Conservation (phyloP, 2,888 invertebrate genomes). For the Coecobrya sp. region DNA sequence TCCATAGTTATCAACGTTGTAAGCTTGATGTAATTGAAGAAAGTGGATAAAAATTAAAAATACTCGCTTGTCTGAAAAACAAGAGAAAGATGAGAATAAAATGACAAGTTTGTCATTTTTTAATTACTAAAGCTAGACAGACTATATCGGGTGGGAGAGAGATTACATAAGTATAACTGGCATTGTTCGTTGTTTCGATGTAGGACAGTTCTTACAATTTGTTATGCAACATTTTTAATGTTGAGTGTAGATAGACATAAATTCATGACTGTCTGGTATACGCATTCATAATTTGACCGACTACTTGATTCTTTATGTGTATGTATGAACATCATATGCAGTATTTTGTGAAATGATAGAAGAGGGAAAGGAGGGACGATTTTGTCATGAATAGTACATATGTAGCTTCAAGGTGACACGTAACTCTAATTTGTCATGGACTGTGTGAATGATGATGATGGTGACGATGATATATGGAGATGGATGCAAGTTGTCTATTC, state of each 20-base stretch:
- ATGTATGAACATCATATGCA: neutral
- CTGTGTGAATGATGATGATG: conserved; percentile 40
- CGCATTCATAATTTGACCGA: neutral
- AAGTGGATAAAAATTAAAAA: neutral
- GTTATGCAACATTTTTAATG: conserved; percentile 33
- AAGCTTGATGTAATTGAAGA: conserved; percentile 3
- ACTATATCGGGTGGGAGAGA: too few species aligned
- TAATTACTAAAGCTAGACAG: too few species aligned
- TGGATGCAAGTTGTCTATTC: conserved; percentile 4
- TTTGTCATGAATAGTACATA: conserved; percentile 33
- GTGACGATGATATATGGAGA: conserved; percentile 13
- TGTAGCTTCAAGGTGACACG: conserved; percentile 76
- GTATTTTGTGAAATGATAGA: neutral
- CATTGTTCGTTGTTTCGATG: neutral
- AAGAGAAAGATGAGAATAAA: neutral
- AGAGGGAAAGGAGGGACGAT: conserved; percentile 9
- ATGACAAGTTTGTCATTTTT: conserved; percentile 3
- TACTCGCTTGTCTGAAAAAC: neutral
- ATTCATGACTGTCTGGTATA: neutral
- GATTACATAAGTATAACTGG: neutral
- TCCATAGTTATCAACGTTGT: neutral
- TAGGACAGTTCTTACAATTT: too few species aligned
- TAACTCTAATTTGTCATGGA: conserved; percentile 75
- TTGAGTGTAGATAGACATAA: conserved; percentile 33
- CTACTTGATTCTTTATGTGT: conserved; percentile 10